Evolutionary conservation across 2,888 invertebrate species (phyloP).

Genomic region (Plagodis pulveraria): DNA sequence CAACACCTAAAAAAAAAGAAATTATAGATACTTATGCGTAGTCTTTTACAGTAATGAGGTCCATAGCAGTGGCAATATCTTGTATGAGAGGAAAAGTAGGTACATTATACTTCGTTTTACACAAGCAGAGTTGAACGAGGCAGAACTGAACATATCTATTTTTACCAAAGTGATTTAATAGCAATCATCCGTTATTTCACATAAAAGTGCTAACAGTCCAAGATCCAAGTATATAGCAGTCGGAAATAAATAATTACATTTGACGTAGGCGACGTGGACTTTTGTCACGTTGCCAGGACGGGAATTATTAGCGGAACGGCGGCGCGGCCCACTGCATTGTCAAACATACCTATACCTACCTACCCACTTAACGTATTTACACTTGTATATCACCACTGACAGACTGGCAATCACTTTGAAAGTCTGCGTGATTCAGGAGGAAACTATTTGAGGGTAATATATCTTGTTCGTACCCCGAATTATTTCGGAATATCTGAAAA

Average conservation of each 20-base stretch:
- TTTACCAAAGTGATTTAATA: background rate
- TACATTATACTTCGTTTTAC: no score
- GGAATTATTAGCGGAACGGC: constrained; percentile 45
- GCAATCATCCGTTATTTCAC: background rate
- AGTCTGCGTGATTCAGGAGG: constrained; percentile 5
- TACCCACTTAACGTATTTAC: background rate
- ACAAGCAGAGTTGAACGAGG: no score
- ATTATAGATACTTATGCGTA: no score
- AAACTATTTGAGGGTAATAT: constrained; percentile 3
- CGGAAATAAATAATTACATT: constrained; percentile 57
- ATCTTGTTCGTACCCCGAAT: background rate
- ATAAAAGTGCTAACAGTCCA: constrained; percentile 6
- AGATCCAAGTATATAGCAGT: constrained; percentile 30
- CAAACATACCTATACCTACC: constrained; percentile 3
- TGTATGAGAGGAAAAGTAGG: no score
- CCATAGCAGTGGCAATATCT: no score
- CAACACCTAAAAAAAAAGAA: no score
- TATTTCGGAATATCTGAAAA: no score
- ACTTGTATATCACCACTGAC: constrained; percentile 16
- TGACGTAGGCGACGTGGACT: constrained; percentile 46
- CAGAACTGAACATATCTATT: background rate
- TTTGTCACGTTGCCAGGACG: constrained; percentile 55
- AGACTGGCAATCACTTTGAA: background rate
- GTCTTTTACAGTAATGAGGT: no score
- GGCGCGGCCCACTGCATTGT: constrained; percentile 34